phyloP scores from a whole-genome alignment of 1,140 invertebrate species.

The Amphibalanus amphitrite region DNA sequence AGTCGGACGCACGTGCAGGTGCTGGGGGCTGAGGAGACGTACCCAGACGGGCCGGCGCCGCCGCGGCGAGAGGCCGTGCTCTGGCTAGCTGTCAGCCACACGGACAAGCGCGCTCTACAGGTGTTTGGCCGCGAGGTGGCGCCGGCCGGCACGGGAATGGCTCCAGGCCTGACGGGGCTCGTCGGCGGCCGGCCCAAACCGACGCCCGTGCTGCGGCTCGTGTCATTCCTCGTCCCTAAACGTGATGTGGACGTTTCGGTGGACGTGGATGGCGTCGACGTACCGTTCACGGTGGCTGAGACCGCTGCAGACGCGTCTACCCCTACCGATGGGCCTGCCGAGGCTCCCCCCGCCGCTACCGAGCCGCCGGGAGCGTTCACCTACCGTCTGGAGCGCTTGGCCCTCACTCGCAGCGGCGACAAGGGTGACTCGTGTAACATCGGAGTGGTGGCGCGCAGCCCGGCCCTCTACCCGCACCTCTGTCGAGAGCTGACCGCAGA shows the following conservation, averaged over 20 bases:
- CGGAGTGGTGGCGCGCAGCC: slow-evolving; percentile 32
- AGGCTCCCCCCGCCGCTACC: slow-evolving; percentile 8
- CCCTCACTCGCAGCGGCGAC: slow-evolving; percentile 35
- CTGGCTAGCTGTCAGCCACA: slow-evolving; percentile 34
- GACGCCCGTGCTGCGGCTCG: slow-evolving; percentile 30
- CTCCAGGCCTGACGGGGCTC: slow-evolving; percentile 32
- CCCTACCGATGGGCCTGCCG: slow-evolving; percentile 4
- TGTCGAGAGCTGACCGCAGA: slow-evolving; percentile 25
- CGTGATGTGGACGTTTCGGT: slow-evolving; percentile 24
- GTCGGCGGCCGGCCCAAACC: slow-evolving; percentile 35
- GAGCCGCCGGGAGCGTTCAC: slow-evolving; percentile 20
- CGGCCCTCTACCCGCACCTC: slow-evolving; percentile 27
- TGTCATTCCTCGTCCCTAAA: slow-evolving; percentile 32
- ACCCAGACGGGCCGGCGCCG: slow-evolving; percentile 20
- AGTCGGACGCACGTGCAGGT: slow-evolving; percentile 28
- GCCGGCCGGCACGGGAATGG: slow-evolving; percentile 37
- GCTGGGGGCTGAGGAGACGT: slow-evolving; percentile 31
- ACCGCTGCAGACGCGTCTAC: slow-evolving; percentile 5
- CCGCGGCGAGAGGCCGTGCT: slow-evolving; percentile 26
- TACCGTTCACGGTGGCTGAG: slow-evolving; percentile 5
- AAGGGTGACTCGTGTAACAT: slow-evolving; percentile 35
- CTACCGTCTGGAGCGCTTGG: slow-evolving; percentile 30
- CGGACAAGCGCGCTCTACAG: slow-evolving; percentile 31
- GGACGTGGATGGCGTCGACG: slow-evolving; percentile 14
- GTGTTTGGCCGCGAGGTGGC: slow-evolving; percentile 34